Evolutionary conservation across 2,888 invertebrate genomes (phyloP).

Genomic region (Leptopilina syphax): DNA sequence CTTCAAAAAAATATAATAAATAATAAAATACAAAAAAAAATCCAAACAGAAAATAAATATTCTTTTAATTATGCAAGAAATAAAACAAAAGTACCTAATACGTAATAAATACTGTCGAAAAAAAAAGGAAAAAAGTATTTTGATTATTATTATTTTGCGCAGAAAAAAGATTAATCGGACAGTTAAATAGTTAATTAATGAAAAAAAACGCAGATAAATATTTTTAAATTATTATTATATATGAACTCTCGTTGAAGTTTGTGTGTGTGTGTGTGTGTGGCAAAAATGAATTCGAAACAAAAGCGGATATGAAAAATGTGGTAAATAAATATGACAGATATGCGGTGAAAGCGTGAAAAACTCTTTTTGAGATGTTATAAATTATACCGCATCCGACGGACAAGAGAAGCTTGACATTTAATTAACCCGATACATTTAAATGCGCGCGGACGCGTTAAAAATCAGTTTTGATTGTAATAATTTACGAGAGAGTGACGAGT

Average conservation of each 20-base stretch:
- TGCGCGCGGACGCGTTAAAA: slow-evolving; percentile 13
- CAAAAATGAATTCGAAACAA: not conserved
- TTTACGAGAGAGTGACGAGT: slow-evolving; percentile 25
- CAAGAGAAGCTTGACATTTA: slow-evolving; percentile 33
- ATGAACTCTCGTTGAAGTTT: no score
- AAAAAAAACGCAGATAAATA: not conserved
- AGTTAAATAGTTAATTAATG: slow-evolving; percentile 7
- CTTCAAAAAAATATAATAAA: no score
- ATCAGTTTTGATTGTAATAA: slow-evolving; percentile 25
- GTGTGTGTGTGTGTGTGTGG: no score
- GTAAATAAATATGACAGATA: slow-evolving; percentile 15
- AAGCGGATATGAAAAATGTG: slow-evolving; percentile 14
- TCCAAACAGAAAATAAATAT: not conserved
- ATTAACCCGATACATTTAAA: slow-evolving; percentile 37
- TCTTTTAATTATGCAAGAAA: no score
- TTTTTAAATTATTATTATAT: slow-evolving; percentile 7
- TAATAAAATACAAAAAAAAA: no score
- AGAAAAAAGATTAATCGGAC: not conserved
- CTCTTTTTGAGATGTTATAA: slow-evolving; percentile 15
- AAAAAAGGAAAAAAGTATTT: not conserved
- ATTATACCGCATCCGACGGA: slow-evolving; percentile 18
- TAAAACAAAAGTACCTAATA: not conserved
- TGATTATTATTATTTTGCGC: not conserved
- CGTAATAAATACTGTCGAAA: slow-evolving; percentile 38
- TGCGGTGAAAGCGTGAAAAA: slow-evolving; percentile 7